A percentile compares a stretch with the other conserved stretches of the same genome.
These are phyloP conservation scores for Drosophila bipectinata DNA, from an alignment of 1,140 invertebrate species.

Conservation along the genomic window DNA sequence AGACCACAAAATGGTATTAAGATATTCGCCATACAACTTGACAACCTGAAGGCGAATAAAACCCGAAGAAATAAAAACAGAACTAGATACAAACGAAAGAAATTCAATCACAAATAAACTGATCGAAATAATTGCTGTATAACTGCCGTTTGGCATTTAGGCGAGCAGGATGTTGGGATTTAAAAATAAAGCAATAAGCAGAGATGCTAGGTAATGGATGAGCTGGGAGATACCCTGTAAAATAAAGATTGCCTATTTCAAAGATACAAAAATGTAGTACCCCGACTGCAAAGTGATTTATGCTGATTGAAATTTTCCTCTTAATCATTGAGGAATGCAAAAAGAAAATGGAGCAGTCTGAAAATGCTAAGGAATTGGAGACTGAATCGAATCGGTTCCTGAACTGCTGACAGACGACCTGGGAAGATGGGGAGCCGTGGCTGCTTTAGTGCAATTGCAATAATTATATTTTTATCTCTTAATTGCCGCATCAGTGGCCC, in stretches of 20 bases:
- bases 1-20: slow-evolving; percentile 40
- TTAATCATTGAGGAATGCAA: slow-evolving; percentile 47
- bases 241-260: not conserved
- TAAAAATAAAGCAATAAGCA: slow-evolving; percentile 47
- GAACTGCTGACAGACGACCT: slow-evolving; percentile 47
- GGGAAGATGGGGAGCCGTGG: slow-evolving; percentile 5
- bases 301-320: slow-evolving; percentile 53
- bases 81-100: slow-evolving; percentile 44
- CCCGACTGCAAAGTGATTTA: slow-evolving; percentile 66
- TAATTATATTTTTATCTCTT: slow-evolving; percentile 83
- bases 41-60: slow-evolving; percentile 30
- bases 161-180: slow-evolving; percentile 27
- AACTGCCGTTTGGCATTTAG: slow-evolving; percentile 68
- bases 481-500: slow-evolving; percentile 65
- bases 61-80: slow-evolving; percentile 2
- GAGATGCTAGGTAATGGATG: not conserved
- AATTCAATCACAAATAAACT: slow-evolving; percentile 40
- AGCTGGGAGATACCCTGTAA: slow-evolving; percentile 5
- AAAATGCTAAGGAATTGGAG: slow-evolving; percentile 28
- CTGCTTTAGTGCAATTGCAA: slow-evolving; percentile 51
- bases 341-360: not conserved
- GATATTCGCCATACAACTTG: slow-evolving; percentile 39
- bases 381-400: slow-evolving; percentile 25
- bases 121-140: slow-evolving; percentile 62
- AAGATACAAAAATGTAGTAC: not conserved